phyloP scores from a whole-genome alignment of 1,140 invertebrate genomes.

The Galleria mellonella region DNA sequence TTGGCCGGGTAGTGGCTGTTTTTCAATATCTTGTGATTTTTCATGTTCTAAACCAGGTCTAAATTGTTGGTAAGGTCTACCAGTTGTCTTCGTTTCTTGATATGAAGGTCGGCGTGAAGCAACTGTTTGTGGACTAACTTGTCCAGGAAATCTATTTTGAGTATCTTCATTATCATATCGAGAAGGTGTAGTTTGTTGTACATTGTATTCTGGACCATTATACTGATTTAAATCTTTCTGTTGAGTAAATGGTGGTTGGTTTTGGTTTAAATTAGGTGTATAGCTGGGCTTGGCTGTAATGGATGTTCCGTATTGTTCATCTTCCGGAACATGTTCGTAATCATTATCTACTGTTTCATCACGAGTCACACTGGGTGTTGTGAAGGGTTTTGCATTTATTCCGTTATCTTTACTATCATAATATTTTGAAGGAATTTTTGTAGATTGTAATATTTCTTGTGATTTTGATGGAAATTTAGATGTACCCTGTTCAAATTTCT shows the following conservation, averaged over 20 bases:
- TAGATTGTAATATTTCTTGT: not conserved
- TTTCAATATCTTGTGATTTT: not conserved
- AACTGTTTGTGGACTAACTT: not conserved
- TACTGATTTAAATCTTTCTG: not conserved
- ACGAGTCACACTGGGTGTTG: slow-evolving; percentile 9
- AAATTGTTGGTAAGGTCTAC: not conserved
- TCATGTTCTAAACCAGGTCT: not conserved
- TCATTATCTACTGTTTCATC: slow-evolving; percentile 5
- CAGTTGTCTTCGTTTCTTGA: not conserved
- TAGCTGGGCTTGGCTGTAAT: not conserved
- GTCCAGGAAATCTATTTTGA: not conserved
- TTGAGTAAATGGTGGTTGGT: too few relatives aligned
- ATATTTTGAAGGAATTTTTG: not conserved
- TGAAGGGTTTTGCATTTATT: slow-evolving; percentile 8
- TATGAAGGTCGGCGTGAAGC: not conserved
- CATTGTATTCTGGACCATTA: not conserved
- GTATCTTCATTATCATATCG: not conserved
- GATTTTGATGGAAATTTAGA: slow-evolving; percentile 1
- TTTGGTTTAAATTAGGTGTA: not conserved
- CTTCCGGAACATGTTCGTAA: not conserved
- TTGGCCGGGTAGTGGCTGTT: too few relatives aligned
- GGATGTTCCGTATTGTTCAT: not conserved
- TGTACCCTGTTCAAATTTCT: slow-evolving; percentile 5
- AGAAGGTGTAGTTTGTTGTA: not conserved
- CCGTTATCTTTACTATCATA: not conserved